A percentile compares a stretch with the other conserved stretches of the same genome.
phyloP scores from a whole-genome alignment of 2,888 invertebrate species.

The Drepanosiphum platanoidis region DNA sequence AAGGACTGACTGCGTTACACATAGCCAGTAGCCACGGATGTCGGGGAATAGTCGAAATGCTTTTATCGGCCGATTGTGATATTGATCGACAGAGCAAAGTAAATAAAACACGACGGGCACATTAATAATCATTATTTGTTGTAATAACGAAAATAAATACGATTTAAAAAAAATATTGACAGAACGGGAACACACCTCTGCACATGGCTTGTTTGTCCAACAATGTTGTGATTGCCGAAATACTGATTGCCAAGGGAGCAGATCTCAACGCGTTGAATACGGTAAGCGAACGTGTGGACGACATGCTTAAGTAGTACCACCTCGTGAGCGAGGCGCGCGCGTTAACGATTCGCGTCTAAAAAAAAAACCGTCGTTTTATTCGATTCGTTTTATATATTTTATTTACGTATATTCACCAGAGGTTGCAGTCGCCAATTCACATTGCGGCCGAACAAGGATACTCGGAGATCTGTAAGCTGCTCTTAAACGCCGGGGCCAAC shows the following conservation, averaged over 20 bases:
- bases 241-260: slow-evolving; percentile 76
- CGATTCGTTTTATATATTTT: not conserved
- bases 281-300: slow-evolving; percentile 71
- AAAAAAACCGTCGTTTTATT: not conserved
- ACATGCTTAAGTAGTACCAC: no score
- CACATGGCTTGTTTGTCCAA: slow-evolving; percentile 68
- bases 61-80: slow-evolving; percentile 74
- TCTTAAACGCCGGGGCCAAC: slow-evolving; percentile 75
- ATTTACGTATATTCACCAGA: slow-evolving; percentile 68
- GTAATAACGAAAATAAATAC: not conserved
- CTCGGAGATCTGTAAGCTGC: slow-evolving; percentile 73
- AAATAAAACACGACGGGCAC: no score
- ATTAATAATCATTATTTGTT: not conserved
- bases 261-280: slow-evolving; percentile 79
- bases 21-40: slow-evolving; percentile 78
- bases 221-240: slow-evolving; percentile 74
- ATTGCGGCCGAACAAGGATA: slow-evolving; percentile 80
- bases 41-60: slow-evolving; percentile 75
- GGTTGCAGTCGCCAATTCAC: slow-evolving; percentile 81
- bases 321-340: no score
- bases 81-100: slow-evolving; percentile 78
- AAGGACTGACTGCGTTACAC: slow-evolving; percentile 76
- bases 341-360: slow-evolving; percentile 22
- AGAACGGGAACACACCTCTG: slow-evolving; percentile 68
- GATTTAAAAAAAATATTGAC: slow-evolving; percentile 64